Base-by-base conservation (phyloP, 2,113 vertebrate genomes). In the Murina feae region DNA sequence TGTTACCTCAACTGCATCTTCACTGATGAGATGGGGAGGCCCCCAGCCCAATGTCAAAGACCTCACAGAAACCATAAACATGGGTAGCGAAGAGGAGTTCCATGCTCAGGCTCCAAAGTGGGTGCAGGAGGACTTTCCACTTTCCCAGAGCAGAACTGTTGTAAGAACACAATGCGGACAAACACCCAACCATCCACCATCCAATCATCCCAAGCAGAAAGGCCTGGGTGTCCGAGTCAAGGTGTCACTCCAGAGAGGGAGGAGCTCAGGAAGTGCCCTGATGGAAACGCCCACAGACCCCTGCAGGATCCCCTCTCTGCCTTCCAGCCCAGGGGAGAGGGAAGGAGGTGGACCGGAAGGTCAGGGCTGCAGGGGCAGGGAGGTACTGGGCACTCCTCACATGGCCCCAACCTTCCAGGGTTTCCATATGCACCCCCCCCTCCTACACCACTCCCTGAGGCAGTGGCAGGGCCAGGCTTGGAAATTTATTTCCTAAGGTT, bases 181-280 rank as follows among this genome's bases (percentile, higher is more conserved):
- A 51, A 65, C 79, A 63, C 21, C 55, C 37, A 81, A 28, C 37
- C 37, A 4, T 20, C 37, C 79, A 60, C 37, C 25, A 12, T 20
- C 25, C 79, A 60, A 60, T 60, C 53, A 60, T 42, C 55, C 42
- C 80, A 84, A 47, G n/a, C 23, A 20, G 30, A 85, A 63, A 66
- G 69, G 12, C 9, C 25, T 5, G 3, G 66, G 44, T 20, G 9
- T 37, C 37, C 68, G 21, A n/a, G 8, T 66, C 47, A 7, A 16
- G 12, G 5, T 21, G 11, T 55, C 37, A 53, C 1, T 4, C 0
- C 23, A 66, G 14, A 20, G 6, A 74, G n/a, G n/a, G 10, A 2
- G 17, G 30, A 35, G 63, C 69, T 18, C 25, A 9, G 16, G 4
- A 3, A 65, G 35, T 5, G 12, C 32, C 35, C n/a, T 1, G 30